phyloP scores from a whole-genome alignment of 2,113 vertebrate genomes.

The Eclectus roratus region DNA sequence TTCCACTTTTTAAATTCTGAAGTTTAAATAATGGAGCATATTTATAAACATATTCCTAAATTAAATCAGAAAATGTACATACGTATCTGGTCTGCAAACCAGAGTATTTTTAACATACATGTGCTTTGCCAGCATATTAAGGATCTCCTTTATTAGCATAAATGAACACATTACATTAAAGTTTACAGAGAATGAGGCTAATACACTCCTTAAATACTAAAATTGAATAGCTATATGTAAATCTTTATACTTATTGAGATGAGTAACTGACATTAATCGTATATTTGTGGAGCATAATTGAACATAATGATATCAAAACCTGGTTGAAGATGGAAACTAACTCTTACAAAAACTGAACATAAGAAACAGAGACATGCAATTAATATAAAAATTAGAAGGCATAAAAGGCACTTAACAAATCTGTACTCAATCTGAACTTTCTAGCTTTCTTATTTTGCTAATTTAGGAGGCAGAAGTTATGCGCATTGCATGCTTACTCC shows the following conservation, averaged over 20 bases:
- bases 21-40: not conserved
- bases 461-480: not conserved
- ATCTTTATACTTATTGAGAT: not conserved
- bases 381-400: not conserved
- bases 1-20: not conserved
- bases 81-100: not conserved
- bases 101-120: not conserved
- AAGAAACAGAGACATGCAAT: not conserved
- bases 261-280: not conserved
- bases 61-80: not conserved
- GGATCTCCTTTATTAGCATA: not conserved
- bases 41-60: not conserved
- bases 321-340: not conserved
- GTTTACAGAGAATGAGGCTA: not conserved
- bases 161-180: not conserved
- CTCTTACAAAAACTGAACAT: not conserved
- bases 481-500: accelerated
- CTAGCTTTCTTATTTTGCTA: not conserved
- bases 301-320: not conserved
- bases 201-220: not conserved
- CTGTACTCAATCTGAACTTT: not conserved
- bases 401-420: not conserved
- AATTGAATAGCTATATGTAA: not conserved
- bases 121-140: not conserved
- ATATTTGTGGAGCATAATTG: not conserved